phyloP scores from a whole-genome alignment of 2,797 vertebrate species.

The Corythornis leucogaster region DNA sequence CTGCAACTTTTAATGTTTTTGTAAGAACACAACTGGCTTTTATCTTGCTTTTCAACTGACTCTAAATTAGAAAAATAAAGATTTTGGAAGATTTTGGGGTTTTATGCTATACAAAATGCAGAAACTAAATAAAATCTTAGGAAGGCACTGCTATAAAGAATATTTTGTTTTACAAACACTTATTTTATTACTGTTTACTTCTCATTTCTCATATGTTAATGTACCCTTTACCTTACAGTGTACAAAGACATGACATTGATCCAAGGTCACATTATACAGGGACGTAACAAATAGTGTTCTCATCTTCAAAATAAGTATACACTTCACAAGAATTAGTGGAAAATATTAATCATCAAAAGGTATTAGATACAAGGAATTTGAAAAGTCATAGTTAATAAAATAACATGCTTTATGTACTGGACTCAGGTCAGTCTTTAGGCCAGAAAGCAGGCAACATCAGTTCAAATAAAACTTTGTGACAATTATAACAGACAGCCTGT shows the following conservation, averaged over 20 bases:
- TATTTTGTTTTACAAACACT: not conserved
- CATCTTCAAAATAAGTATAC: not conserved
- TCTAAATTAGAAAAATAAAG: not conserved
- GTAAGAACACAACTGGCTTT: not conserved
- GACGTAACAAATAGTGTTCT: not conserved
- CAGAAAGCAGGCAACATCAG: not conserved
- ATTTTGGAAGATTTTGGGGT: not conserved
- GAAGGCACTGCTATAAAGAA: not conserved
- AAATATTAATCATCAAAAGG: not conserved
- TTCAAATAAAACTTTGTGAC: not conserved
- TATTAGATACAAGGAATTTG: not conserved
- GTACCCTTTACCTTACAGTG: not conserved
- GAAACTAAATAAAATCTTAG: not conserved
- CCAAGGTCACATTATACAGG: not conserved
- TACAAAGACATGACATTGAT: not conserved
- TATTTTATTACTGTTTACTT: not conserved
- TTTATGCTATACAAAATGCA: not conserved
- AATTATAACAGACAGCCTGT: not conserved
- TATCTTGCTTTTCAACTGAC: not conserved
- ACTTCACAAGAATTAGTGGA: not conserved
- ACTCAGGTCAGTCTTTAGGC: not conserved
- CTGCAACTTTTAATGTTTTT: conserved; percentile 27
- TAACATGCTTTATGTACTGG: not conserved
- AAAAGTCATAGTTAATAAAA: not conserved
- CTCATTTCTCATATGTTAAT: not conserved